A percentile compares a stretch with the other conserved stretches of the same genome.
Conservation (phyloP, 2,113 vertebrate genomes). For the Bombycilla garrulus region DNA sequence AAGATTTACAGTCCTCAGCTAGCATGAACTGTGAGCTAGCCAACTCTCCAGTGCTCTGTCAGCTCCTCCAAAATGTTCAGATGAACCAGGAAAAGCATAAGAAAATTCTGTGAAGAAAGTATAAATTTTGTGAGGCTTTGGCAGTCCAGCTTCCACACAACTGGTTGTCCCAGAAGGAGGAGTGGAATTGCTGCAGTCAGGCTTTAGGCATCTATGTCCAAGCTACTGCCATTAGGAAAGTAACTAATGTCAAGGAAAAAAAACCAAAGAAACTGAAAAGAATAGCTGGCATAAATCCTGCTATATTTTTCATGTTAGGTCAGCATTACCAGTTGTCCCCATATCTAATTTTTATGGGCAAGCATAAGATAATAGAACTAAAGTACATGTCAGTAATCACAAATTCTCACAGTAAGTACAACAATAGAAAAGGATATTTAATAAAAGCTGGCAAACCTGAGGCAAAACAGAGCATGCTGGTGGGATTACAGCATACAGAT, state of each 20-base stretch:
- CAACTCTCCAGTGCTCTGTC: neutral
- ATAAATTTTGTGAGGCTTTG: neutral
- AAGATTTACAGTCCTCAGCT: neutral
- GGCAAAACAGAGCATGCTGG: neutral
- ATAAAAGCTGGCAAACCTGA: neutral
- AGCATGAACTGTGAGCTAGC: accelerated
- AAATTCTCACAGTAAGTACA: neutral
- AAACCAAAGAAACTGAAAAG: neutral
- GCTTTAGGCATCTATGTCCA: neutral
- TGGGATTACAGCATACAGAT: neutral
- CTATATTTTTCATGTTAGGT: neutral
- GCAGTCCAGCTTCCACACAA: neutral
- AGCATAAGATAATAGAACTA: neutral
- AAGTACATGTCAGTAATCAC: neutral
- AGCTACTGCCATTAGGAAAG: neutral
- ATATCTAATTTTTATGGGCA: neutral
- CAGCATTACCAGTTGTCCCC: neutral
- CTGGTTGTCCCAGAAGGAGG: neutral
- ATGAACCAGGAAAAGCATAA: neutral
- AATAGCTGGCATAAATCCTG: neutral
- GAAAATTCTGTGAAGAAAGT: neutral
- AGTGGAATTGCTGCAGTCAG: neutral
- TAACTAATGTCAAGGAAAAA: neutral
- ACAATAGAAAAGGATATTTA: neutral
- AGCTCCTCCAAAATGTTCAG: neutral